Conservation (phyloP, 2,113 vertebrate species). For the Argyrosomus japonicus region DNA sequence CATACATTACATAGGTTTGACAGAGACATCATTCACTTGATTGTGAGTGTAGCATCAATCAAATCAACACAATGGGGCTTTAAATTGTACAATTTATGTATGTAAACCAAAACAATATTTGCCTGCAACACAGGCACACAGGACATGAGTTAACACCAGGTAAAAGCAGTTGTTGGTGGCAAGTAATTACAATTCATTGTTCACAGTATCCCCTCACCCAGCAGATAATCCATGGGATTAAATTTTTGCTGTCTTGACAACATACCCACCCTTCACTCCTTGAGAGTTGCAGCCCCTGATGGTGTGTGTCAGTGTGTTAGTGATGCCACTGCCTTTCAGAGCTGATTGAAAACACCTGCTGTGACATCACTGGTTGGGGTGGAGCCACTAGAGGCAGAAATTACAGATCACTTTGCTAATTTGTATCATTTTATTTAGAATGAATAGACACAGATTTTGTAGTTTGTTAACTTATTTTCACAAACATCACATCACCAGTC, state of each 20-base stretch:
- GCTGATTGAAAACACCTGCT: conserved; percentile 1
- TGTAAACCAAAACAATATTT: neutral
- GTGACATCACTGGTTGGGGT: neutral
- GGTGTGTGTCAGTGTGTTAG: conserved; percentile 3
- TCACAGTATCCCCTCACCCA: conserved; percentile 28
- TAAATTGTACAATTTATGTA: neutral
- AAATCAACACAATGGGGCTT: neutral
- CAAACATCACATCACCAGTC: neutral
- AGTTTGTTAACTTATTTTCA: neutral
- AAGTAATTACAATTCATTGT: conserved; percentile 16
- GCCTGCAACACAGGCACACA: neutral
- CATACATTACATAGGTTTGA: too few species aligned
- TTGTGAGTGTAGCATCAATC: neutral
- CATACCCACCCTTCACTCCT: neutral
- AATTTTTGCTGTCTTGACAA: conserved; percentile 54
- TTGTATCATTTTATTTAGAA: neutral
- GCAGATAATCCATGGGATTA: conserved; percentile 60
- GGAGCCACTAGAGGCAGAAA: neutral
- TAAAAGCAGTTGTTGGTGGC: too few species aligned
- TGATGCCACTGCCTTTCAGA: neutral
- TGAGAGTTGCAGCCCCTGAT: neutral
- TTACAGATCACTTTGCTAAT: neutral
- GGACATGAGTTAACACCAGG: neutral
- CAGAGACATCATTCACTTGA: too few species aligned
- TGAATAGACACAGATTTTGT: neutral